Base-by-base conservation (phyloP, 2,113 vertebrate species). In the Miniopterus natalensis region DNA sequence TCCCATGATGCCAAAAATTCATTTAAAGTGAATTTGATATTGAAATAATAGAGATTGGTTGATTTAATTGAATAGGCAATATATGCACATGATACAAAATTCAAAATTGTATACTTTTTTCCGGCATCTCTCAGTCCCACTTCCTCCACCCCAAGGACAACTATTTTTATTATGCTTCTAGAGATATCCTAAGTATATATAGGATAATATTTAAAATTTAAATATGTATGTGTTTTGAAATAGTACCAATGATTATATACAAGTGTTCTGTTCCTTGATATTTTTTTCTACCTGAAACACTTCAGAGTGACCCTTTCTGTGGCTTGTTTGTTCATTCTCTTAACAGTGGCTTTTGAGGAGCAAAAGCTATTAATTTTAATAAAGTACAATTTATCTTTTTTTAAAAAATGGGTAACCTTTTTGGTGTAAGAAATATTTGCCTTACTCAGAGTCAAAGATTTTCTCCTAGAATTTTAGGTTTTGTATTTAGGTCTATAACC, bases 401-500 rank as follows among this genome's bases (percentile, higher is more conserved):
- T 85, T 31, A 36, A 36, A 36, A 36, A 47, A 88, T 66, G 68
- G 59, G 27, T 61, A 2, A 45, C n/a, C 15, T 55, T 83, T 94
- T 66, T 57, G 49, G 15, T 23, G 12, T 73, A n/a, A 88, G 84
- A 53, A 87, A 80, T 83, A 36, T 87, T 61, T 61, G 27, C 45
- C 63, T 94, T 53, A 42, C 47, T 68, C 49, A n/a, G 61, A 42
- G n/a, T n/a, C 61, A 61, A 42, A 59, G 59, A 49, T 84, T 83
- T 74, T 88, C 23, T 84, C 75, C 65, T 47, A 80, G 45, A 45
- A 61, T 4, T 63, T 90, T 79, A 79, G 15, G 15, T 86, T 90
- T 95, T 86, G 65, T 23, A n/a, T 91, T 85, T 90, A 59, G n/a
- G 73, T 85, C 53, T 71, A 8, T 63, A 84, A 73, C 53, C 2